Percentiles rank a stretch among this genome's conserved stretches.
These are phyloP conservation scores for Lasioglossum villosulum DNA, from an alignment of 2,888 invertebrate genomes.

Conservation along the genomic window DNA sequence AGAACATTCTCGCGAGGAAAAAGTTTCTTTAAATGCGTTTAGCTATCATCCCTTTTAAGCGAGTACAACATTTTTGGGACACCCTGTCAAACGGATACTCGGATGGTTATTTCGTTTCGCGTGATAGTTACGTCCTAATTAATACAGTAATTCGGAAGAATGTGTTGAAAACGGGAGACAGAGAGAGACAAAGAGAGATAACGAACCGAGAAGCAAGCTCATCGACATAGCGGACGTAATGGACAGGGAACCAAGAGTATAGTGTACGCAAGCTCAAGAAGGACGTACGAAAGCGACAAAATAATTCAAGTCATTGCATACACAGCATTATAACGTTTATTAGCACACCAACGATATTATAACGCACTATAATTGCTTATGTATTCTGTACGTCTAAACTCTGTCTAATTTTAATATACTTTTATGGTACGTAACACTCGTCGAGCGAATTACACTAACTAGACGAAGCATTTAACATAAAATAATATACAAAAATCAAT, in stretches of 20 bases:
- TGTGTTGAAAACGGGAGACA: not conserved
- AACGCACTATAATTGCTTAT: conserved; percentile 81
- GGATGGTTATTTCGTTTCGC: not conserved
- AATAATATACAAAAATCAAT: conserved; percentile 63
- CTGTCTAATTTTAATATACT: conserved; percentile 36
- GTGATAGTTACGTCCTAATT: not conserved
- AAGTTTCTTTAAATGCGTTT: no score
- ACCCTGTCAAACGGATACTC: not conserved
- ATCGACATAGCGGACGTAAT: conserved; percentile 14
- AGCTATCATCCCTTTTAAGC: no score
- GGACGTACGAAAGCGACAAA: conserved; percentile 81
- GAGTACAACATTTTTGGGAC: no score
- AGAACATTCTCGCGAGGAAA: no score
- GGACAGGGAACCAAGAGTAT: conserved; percentile 43
- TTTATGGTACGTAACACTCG: conserved; percentile 43
- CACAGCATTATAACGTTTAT: conserved; percentile 83
- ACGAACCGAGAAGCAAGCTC: conserved; percentile 43
- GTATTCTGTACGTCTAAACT: conserved; percentile 58
- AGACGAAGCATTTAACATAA: conserved; percentile 65
- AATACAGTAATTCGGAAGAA: not conserved
- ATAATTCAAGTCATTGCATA: conserved; percentile 83
- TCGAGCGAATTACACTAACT: conserved; percentile 57
- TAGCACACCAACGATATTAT: conserved; percentile 81
- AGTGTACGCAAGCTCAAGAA: conserved; percentile 65
- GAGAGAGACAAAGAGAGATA: not conserved